These are phyloP conservation scores for Aphelenchoides bicaudatus DNA, from an alignment of 2,888 invertebrate genomes.

Conservation along the genomic window DNA sequence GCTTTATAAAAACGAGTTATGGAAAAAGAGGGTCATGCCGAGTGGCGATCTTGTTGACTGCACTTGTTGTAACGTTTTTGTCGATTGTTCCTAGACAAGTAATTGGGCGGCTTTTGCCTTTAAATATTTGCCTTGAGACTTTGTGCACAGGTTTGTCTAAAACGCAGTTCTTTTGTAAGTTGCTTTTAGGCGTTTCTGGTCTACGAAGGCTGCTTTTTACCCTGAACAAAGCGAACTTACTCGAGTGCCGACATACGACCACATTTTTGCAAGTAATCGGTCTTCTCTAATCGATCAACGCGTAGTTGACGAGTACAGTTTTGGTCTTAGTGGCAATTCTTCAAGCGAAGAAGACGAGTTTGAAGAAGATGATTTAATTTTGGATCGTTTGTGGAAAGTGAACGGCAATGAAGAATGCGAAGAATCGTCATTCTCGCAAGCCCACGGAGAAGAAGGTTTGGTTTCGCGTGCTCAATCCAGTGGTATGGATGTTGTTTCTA, in stretches of 20 bases:
- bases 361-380: conserved; percentile 4
- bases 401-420: conserved; percentile 9
- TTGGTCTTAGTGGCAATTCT: conserved; percentile 3
- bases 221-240: background rate
- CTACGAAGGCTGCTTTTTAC: conserved; percentile 13
- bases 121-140: conserved; percentile 16
- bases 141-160: background rate
- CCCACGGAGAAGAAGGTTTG: background rate
- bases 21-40: conserved; percentile 28
- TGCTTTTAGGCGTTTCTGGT: conserved; percentile 20
- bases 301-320: background rate
- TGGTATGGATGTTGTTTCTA: no score
- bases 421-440: no score
- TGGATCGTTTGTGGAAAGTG: conserved; percentile 16
- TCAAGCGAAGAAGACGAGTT: conserved; percentile 5
- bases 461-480: no score
- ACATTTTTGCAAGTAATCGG: background rate
- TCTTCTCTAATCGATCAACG: background rate
- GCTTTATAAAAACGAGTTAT: background rate
- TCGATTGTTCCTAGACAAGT: conserved; percentile 10
- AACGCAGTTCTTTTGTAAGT: background rate
- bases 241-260: background rate
- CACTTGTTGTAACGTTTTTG: conserved; percentile 10
- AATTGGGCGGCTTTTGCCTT: conserved; percentile 18
- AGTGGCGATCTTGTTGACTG: conserved; percentile 14